Conservation (phyloP, 2,797 vertebrate genomes). For the Sebastes matsubarae region DNA sequence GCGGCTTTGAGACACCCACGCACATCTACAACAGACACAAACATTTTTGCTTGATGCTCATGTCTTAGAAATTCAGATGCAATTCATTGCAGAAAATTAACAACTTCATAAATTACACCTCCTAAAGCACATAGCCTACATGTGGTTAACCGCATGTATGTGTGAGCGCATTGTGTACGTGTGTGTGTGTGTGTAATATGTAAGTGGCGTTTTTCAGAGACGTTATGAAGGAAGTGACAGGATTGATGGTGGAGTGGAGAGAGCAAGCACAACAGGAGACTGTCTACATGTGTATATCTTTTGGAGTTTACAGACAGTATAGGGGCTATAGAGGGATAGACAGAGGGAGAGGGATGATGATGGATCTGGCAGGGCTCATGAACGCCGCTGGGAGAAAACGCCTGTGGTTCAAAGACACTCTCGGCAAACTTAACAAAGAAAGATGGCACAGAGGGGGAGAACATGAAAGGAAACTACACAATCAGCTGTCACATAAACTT, state of each 20-base stretch:
- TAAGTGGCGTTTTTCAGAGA: conserved; percentile 40
- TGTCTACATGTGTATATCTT: conserved; percentile 49
- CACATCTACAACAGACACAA: conserved; percentile 8
- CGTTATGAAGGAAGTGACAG: conserved; percentile 51
- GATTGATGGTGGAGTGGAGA: conserved; percentile 46
- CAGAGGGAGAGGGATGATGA: conserved; percentile 64
- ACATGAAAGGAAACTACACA: conserved; percentile 73
- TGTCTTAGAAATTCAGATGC: neutral
- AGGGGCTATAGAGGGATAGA: conserved; percentile 60
- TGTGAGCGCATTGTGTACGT: neutral
- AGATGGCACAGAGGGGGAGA: conserved; percentile 72
- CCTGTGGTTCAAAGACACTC: conserved; percentile 76
- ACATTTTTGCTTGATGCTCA: neutral
- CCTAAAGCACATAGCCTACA: neutral
- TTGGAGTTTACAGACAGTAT: conserved; percentile 47
- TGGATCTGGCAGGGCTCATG: conserved; percentile 70
- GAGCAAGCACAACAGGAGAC: conserved; percentile 60
- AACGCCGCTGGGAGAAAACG: conserved; percentile 74
- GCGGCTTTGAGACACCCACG: conserved; percentile 10
- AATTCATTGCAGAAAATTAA: neutral
- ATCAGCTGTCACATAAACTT: conserved; percentile 76
- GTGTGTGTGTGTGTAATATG: conserved; percentile 1
- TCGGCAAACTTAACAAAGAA: conserved; percentile 78
- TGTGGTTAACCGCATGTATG: neutral
- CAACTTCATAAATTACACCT: neutral